phyloP scores from a whole-genome alignment of 2,797 vertebrate species.

The Scolopax bukidnonensis region DNA sequence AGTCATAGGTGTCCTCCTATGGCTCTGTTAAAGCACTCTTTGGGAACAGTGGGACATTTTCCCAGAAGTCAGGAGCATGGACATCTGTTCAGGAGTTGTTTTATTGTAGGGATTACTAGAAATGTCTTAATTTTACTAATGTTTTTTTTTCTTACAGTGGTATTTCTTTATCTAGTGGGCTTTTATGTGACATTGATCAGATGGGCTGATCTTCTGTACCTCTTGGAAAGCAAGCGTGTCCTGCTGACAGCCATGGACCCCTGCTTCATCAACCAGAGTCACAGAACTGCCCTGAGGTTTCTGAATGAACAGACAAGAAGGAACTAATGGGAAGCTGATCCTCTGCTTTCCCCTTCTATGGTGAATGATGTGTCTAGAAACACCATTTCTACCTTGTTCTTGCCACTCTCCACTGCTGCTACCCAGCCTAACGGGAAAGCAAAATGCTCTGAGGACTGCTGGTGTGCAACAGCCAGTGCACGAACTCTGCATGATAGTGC shows the following conservation, averaged over 20 bases:
- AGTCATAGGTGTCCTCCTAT: neutral
- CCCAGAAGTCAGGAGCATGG: neutral
- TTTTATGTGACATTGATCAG: fast-evolving
- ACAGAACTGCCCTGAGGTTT: neutral
- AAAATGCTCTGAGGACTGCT: neutral
- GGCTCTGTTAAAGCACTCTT: neutral
- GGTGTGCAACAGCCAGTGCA: neutral
- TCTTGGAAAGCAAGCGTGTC: neutral
- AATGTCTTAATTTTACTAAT: neutral
- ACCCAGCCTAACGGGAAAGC: neutral
- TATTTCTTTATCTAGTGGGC: neutral
- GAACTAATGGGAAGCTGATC: neutral
- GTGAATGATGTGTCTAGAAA: neutral
- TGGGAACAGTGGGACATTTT: neutral
- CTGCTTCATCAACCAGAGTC: neutral
- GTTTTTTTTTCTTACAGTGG: neutral
- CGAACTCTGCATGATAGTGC: neutral
- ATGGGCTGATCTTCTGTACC: neutral
- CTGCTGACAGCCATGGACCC: fast-evolving
- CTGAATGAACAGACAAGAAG: neutral
- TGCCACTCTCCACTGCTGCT: neutral
- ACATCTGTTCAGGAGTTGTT: neutral
- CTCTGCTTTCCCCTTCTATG: neutral
- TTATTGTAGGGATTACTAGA: conserved; percentile 2
- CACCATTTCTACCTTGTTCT: neutral